A percentile compares a stretch with the other conserved stretches of the same genome.
Evolutionary conservation across 2,888 invertebrate species (phyloP).

Genomic region (Pseudeuparius sepicola): DNA sequence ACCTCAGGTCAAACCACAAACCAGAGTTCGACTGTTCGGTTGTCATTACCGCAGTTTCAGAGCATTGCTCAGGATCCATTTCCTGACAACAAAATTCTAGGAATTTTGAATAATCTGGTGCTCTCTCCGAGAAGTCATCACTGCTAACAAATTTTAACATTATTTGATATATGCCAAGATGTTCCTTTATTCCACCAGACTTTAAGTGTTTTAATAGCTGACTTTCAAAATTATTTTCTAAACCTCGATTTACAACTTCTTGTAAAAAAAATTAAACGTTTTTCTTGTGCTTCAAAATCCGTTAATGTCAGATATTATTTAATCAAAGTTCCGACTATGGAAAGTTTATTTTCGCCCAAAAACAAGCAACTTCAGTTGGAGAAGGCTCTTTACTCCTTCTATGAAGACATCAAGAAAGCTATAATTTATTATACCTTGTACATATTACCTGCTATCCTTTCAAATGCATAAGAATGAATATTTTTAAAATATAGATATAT

Average conservation of each 20-base stretch:
- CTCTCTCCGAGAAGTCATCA: slow-evolving; percentile 5
- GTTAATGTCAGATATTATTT: slow-evolving; percentile 13
- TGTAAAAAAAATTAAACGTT: slow-evolving; percentile 6
- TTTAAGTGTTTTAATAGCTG: slow-evolving; percentile 12
- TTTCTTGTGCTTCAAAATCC: slow-evolving; percentile 14
- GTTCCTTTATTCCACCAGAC: slow-evolving; percentile 3
- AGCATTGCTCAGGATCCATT: slow-evolving; percentile 7
- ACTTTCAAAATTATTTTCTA: slow-evolving; percentile 10
- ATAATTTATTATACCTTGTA: no score
- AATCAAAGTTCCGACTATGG: slow-evolving; percentile 16
- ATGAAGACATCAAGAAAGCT: slow-evolving; percentile 24
- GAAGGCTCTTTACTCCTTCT: slow-evolving; percentile 22
- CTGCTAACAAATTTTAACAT: slow-evolving; percentile 9
- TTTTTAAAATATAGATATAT: no score
- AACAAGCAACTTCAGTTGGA: slow-evolving; percentile 12
- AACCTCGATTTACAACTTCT: slow-evolving; percentile 10
- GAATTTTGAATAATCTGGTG: slow-evolving; percentile 8
- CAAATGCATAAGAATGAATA: no score
- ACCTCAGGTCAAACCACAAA: slow-evolving; percentile 11
- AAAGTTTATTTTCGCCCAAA: slow-evolving; percentile 16
- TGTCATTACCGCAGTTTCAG: slow-evolving; percentile 10
- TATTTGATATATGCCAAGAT: slow-evolving; percentile 13
- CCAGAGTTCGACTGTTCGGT: slow-evolving; percentile 6
- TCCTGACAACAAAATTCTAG: slow-evolving; percentile 12
- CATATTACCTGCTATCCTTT: no score